Conservation (phyloP, 1,140 invertebrate species). For the Drosophila nigrodunni region DNA sequence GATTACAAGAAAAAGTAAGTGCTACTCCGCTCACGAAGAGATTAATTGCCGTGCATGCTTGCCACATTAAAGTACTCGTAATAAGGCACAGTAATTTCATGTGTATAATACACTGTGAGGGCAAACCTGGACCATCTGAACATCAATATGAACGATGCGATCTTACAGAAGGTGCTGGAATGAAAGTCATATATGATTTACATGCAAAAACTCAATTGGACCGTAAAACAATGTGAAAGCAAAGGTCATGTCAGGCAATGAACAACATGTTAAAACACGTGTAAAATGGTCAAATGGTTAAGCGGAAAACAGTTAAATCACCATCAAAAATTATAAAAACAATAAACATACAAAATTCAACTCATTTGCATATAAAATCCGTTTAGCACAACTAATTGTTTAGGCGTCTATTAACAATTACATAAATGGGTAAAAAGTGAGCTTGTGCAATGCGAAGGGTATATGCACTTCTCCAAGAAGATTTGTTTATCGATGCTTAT, state of each 20-base stretch:
- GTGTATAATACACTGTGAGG: slow-evolving; percentile 9
- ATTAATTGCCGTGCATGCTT: slow-evolving; percentile 19
- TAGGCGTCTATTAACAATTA: slow-evolving; percentile 20
- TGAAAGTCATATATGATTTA: neutral
- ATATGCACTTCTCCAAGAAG: no score
- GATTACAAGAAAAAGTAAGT: slow-evolving; percentile 5
- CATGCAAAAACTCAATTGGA: slow-evolving; percentile 1
- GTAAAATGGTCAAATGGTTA: no score
- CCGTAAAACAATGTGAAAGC: slow-evolving; percentile 29
- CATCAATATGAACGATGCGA: no score
- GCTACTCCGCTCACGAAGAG: neutral
- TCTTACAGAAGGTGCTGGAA: no score
- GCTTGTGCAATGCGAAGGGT: neutral
- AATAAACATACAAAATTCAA: slow-evolving; percentile 7
- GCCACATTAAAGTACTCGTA: slow-evolving; percentile 27
- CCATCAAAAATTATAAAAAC: slow-evolving; percentile 37
- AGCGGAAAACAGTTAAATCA: slow-evolving; percentile 29
- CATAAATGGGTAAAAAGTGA: neutral
- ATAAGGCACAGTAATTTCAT: slow-evolving; percentile 53
- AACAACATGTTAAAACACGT: no score
- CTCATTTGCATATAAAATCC: slow-evolving; percentile 44
- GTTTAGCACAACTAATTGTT: slow-evolving; percentile 23
- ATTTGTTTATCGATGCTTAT: no score
- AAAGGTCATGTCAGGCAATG: no score
- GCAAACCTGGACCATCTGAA: no score